phyloP scores from a whole-genome alignment of 1,140 invertebrate genomes.

The Drosophila pallidifrons region DNA sequence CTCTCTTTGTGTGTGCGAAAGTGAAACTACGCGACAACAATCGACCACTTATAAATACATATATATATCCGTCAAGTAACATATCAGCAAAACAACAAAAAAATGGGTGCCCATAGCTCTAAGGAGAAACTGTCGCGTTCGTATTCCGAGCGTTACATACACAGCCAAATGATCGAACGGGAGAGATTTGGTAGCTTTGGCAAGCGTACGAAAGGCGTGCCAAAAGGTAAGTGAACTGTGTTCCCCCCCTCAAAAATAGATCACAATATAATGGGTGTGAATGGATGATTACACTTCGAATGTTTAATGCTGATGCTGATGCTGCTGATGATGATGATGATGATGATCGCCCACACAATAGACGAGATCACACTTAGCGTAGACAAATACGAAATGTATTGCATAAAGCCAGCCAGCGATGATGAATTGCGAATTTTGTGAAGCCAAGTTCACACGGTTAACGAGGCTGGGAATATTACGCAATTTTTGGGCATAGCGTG shows the following conservation, averaged over 20 bases:
- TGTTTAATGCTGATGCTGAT: background rate
- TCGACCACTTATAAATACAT: slow-evolving; percentile 22
- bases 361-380: background rate
- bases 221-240: slow-evolving; percentile 67
- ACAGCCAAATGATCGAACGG: slow-evolving; percentile 84
- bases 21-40: slow-evolving; percentile 54
- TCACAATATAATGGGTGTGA: slow-evolving; percentile 14
- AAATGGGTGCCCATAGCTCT: slow-evolving; percentile 89
- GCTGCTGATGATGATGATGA: background rate
- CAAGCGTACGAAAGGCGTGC: slow-evolving; percentile 79
- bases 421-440: slow-evolving; percentile 24
- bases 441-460: slow-evolving; percentile 18
- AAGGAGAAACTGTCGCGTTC: slow-evolving; percentile 89
- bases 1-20: slow-evolving; percentile 58
- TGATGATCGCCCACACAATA: background rate
- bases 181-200: slow-evolving; percentile 88
- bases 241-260: background rate
- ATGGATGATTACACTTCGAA: background rate
- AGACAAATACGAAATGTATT: slow-evolving; percentile 9
- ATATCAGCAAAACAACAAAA: slow-evolving; percentile 43
- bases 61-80: slow-evolving; percentile 30
- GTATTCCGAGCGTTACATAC: slow-evolving; percentile 86
- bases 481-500: background rate
- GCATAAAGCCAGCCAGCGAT: background rate
- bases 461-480: background rate